Evolutionary conservation across 2,797 vertebrate genomes (phyloP).

Genomic region (Phataginus tricuspis): DNA sequence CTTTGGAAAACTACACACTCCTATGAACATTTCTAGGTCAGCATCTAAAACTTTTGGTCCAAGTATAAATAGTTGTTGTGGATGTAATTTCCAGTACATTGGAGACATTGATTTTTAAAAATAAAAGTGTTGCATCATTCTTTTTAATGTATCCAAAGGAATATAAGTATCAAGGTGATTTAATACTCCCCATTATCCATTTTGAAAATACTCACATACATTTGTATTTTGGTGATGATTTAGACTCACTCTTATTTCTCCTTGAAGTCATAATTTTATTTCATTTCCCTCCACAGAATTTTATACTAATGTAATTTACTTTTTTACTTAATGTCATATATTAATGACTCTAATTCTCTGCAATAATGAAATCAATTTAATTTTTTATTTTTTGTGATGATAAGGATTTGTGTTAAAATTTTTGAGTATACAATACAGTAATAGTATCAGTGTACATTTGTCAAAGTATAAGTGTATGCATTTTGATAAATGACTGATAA

Average conservation of each 20-base stretch:
- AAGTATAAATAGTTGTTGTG: conserved; percentile 20
- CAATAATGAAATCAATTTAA: conserved; percentile 1
- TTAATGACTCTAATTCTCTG: conserved; percentile 22
- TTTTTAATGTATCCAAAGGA: conserved; percentile 55
- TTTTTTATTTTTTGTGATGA: conserved; percentile 18
- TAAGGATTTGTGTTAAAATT: conserved; percentile 47
- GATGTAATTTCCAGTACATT: conserved; percentile 10
- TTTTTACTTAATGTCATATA: conserved; percentile 1
- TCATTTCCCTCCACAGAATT: conserved; percentile 6
- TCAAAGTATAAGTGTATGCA: not conserved
- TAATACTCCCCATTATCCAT: conserved; percentile 7
- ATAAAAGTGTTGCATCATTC: conserved; percentile 36
- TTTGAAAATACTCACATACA: conserved; percentile 48
- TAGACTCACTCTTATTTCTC: conserved; percentile 39
- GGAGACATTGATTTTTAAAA: conserved; percentile 51
- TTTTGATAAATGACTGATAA: not conserved
- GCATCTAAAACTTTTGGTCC: conserved; percentile 18
- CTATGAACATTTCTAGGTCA: conserved; percentile 21
- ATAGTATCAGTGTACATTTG: not conserved
- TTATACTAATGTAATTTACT: not conserved
- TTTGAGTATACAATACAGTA: not conserved
- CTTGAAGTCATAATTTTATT: conserved; percentile 41
- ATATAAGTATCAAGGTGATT: conserved; percentile 35
- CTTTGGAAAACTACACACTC: not conserved
- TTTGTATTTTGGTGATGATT: conserved; percentile 31